Conservation (phyloP, 2,888 invertebrate species). For the Cryptus armator region DNA sequence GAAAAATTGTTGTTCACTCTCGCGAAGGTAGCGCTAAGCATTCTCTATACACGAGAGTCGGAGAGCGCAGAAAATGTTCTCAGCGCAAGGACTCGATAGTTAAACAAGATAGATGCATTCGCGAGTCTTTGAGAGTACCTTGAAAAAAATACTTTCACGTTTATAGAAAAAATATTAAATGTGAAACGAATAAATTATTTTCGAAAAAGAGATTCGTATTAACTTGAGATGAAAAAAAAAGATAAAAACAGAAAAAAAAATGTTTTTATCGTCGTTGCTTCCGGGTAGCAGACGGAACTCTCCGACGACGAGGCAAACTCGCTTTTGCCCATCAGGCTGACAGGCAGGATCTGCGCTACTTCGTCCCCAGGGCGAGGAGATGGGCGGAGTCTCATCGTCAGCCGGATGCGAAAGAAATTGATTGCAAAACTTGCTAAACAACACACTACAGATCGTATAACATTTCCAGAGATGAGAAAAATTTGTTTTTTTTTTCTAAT, state of each 20-base stretch:
- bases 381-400: slow-evolving; percentile 64
- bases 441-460: slow-evolving; percentile 9
- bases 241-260: slow-evolving; percentile 9
- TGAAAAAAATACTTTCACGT: neutral
- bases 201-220: neutral
- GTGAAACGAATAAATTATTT: neutral
- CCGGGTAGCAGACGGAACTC: slow-evolving; percentile 40
- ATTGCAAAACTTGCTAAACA: slow-evolving; percentile 59
- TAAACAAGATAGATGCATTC: neutral
- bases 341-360: slow-evolving; percentile 57
- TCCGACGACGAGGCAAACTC: slow-evolving; percentile 46
- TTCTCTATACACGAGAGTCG: neutral
- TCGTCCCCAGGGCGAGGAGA: slow-evolving; percentile 61
- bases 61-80: slow-evolving; percentile 24
- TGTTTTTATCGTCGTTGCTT: slow-evolving; percentile 53
- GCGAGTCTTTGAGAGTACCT: neutral
- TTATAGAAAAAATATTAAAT: neutral
- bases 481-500: neutral
- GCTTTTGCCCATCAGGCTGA: slow-evolving; percentile 27
- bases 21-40: slow-evolving; percentile 7
- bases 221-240: neutral
- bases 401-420: slow-evolving; percentile 64
- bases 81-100: slow-evolving; percentile 7
- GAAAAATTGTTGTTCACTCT: slow-evolving; percentile 28
- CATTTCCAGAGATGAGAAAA: neutral